phyloP scores from a whole-genome alignment of 2,888 invertebrate species.

The Rhimphoctona megacephalus region DNA sequence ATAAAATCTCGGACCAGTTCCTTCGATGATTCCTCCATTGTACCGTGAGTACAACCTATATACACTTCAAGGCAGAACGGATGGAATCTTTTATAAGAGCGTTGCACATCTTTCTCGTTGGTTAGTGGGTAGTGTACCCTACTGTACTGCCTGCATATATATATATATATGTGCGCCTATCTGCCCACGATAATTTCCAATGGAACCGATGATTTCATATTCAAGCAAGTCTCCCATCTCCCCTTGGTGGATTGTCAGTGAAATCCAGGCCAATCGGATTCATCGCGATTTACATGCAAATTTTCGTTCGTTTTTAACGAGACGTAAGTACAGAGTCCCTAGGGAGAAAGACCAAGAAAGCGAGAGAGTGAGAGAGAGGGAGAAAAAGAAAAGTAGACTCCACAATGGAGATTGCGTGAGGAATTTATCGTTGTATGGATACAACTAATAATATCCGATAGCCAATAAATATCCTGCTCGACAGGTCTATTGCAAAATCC shows the following conservation, averaged over 20 bases:
- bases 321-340: conserved; percentile 65
- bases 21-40: conserved; percentile 62
- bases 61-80: conserved; percentile 19
- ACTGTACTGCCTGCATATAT: not conserved
- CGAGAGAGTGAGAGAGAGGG: conserved; percentile 39
- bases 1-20: conserved; percentile 68
- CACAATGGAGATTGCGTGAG: conserved; percentile 40
- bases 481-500: conserved; percentile 3
- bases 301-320: conserved; percentile 66
- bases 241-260: conserved; percentile 53
- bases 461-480: conserved; percentile 54
- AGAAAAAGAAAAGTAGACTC: conserved; percentile 23
- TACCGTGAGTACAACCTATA: conserved; percentile 38
- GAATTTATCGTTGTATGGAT: conserved; percentile 53
- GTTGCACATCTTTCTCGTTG: conserved; percentile 43
- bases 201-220: conserved; percentile 66
- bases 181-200: conserved; percentile 50
- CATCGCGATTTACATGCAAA: conserved; percentile 68
- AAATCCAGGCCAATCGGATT: conserved; percentile 70
- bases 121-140: conserved; percentile 40
- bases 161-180: conserved; percentile 1
- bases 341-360: conserved; percentile 19
- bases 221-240: conserved; percentile 49
- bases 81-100: conserved; percentile 53
- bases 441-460: conserved; percentile 54